Conservation (phyloP, 1,140 invertebrate genomes). For the Harpegnathos saltator region DNA sequence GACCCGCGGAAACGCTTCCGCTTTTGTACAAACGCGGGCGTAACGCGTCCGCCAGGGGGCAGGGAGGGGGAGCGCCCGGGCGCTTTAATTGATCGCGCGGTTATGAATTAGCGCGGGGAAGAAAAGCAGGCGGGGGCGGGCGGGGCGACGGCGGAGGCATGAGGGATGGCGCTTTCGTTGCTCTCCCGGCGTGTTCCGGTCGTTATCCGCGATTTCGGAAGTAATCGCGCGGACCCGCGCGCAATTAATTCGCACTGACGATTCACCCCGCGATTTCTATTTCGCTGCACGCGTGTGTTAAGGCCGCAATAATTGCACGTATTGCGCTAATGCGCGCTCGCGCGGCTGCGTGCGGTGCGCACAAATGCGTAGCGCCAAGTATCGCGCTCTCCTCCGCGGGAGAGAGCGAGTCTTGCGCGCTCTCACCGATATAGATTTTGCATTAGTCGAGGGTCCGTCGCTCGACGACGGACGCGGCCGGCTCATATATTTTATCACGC, state of each 20-base stretch:
- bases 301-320: slow-evolving; percentile 32
- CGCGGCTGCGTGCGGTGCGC: too few relatives aligned
- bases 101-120: slow-evolving; percentile 24
- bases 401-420: neutral
- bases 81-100: slow-evolving; percentile 42
- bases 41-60: too few relatives aligned
- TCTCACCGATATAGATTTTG: neutral
- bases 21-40: neutral
- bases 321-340: too few relatives aligned
- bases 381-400: neutral
- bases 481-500: too few relatives aligned
- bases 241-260: slow-evolving; percentile 46
- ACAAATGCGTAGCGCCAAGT: neutral
- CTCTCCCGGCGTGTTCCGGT: neutral
- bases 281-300: slow-evolving; percentile 38
- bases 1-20: slow-evolving; percentile 30
- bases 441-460: neutral
- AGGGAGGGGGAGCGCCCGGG: too few relatives aligned
- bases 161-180: slow-evolving; percentile 41
- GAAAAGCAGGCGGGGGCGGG: slow-evolving; percentile 3
- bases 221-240: neutral
- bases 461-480: too few relatives aligned
- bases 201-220: slow-evolving; percentile 54
- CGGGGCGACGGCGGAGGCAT: neutral
- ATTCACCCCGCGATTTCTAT: slow-evolving; percentile 24